phyloP scores from a whole-genome alignment of 2,888 invertebrate species.

The Deilephila porcellus region DNA sequence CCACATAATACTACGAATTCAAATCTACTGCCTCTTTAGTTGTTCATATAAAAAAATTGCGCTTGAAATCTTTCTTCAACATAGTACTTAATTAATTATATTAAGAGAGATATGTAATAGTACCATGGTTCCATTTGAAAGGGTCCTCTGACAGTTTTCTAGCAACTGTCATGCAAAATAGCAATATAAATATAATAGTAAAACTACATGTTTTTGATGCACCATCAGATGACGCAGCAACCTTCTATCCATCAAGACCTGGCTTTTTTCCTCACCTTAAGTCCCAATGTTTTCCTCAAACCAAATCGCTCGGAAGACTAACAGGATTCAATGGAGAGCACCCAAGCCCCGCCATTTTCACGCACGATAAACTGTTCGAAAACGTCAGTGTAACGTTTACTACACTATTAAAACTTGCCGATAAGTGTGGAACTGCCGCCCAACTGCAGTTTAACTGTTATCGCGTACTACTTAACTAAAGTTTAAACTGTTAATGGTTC shows the following conservation, averaged over 20 bases:
- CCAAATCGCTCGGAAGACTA: conserved; percentile 11
- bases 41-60: too few relatives aligned
- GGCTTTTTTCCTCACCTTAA: conserved; percentile 3
- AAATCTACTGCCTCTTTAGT: too few relatives aligned
- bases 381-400: conserved; percentile 7
- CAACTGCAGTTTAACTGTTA: conserved; percentile 22
- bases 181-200: too few relatives aligned
- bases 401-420: conserved; percentile 21
- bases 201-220: too few relatives aligned
- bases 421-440: conserved; percentile 16
- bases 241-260: neutral
- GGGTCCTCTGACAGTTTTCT: too few relatives aligned
- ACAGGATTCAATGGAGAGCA: conserved; percentile 16
- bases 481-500: conserved; percentile 22
- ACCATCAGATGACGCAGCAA: too few relatives aligned
- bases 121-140: too few relatives aligned
- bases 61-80: too few relatives aligned
- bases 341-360: conserved; percentile 11
- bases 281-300: conserved; percentile 5
- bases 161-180: too few relatives aligned
- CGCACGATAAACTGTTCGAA: conserved; percentile 20
- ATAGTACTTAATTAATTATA: too few relatives aligned
- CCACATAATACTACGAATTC: too few relatives aligned
- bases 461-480: conserved; percentile 7
- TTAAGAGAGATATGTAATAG: too few relatives aligned